These are phyloP conservation scores for Pachyuromys duprasi DNA, from an alignment of 2,797 vertebrate species.

Conservation along the genomic window DNA sequence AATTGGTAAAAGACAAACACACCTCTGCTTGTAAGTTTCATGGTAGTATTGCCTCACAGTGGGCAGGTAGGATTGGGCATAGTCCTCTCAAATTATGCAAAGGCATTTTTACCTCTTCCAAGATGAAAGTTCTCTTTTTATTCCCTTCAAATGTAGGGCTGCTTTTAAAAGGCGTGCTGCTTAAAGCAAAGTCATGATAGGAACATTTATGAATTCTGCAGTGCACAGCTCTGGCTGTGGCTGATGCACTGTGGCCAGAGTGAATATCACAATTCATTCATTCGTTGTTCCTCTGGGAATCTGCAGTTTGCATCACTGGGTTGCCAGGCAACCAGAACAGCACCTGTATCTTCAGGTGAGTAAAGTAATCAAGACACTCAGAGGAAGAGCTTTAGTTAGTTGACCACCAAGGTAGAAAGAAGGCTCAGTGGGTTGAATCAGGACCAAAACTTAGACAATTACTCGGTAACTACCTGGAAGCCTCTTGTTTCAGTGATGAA, in stretches of 20 bases:
- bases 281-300: slow-evolving; percentile 45
- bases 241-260: not conserved
- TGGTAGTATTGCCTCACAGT: not conserved
- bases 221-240: not conserved
- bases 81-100: not conserved
- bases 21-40: not conserved
- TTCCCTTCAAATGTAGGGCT: not conserved
- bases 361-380: slow-evolving; percentile 26
- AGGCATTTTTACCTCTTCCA: not conserved
- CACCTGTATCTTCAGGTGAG: slow-evolving; percentile 26
- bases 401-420: not conserved
- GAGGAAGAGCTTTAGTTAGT: slow-evolving; percentile 18
- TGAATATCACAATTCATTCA: slow-evolving; percentile 15
- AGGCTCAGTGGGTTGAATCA: not conserved
- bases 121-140: not conserved
- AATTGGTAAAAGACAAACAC: not conserved
- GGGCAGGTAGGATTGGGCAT: not conserved
- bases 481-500: not conserved
- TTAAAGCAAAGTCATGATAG: not conserved
- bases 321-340: slow-evolving; percentile 62
- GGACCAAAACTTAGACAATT: not conserved
- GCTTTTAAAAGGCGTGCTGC: not conserved
- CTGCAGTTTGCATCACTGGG: not conserved
- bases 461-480: not conserved
- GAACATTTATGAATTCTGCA: not conserved